phyloP scores from a whole-genome alignment of 2,888 invertebrate species.

The Vandiemenella viatica region DNA sequence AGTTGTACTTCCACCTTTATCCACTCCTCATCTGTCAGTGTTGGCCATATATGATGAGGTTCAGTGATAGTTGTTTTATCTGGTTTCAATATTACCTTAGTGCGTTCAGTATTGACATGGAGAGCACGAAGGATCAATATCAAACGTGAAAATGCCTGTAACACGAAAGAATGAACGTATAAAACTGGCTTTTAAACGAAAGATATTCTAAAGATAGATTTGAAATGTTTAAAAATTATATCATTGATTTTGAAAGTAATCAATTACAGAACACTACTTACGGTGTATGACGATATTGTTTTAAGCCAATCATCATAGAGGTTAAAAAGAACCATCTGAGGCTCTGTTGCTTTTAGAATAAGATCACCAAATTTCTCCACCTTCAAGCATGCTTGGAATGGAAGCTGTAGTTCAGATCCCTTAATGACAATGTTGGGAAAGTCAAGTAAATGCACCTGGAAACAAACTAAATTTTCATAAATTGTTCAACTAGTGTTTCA shows the following conservation, averaged over 20 bases:
- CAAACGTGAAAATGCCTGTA: slow-evolving; percentile 82
- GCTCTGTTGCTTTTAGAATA: slow-evolving; percentile 96
- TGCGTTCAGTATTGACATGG: slow-evolving; percentile 97
- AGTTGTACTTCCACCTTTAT: slow-evolving; percentile 97
- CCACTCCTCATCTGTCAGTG: slow-evolving; percentile 96
- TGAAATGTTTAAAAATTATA: too few species aligned
- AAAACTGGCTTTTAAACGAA: too few species aligned
- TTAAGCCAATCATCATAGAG: slow-evolving; percentile 99
- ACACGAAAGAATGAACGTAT: too few species aligned
- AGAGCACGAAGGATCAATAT: slow-evolving; percentile 91
- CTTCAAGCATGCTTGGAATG: slow-evolving; percentile 97
- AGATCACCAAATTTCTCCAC: slow-evolving; percentile 99
- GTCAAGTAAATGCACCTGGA: slow-evolving; percentile 86
- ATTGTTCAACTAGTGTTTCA: not conserved
- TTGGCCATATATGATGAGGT: slow-evolving; percentile 99
- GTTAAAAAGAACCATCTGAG: slow-evolving; percentile 99
- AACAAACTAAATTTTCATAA: not conserved
- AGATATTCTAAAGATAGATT: too few species aligned
- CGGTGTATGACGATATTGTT: slow-evolving; percentile 96
- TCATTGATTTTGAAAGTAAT: too few species aligned
- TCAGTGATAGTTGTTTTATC: slow-evolving; percentile 99
- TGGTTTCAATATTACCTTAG: slow-evolving; percentile 95
- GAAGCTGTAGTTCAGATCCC: slow-evolving; percentile 93
- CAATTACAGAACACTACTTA: too few species aligned
- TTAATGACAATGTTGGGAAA: slow-evolving; percentile 99